Conservation (phyloP, 2,113 vertebrate genomes). For the Pipra filicauda region DNA sequence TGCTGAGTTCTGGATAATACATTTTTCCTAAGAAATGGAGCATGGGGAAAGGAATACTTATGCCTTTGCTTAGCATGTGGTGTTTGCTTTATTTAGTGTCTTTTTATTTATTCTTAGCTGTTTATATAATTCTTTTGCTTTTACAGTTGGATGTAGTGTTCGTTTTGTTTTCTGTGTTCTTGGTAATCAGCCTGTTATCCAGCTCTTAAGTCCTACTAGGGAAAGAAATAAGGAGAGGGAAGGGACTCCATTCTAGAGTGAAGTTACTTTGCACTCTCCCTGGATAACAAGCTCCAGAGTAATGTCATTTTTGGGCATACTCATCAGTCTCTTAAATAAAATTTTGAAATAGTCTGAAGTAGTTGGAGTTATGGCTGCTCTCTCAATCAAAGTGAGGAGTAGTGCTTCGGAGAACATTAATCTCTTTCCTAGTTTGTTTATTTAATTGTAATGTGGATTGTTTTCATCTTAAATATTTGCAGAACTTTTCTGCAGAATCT, state of each 20-base stretch:
- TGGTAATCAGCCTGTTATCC: neutral
- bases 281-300: neutral
- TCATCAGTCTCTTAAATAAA: neutral
- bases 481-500: neutral
- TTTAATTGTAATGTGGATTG: neutral
- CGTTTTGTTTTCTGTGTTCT: neutral
- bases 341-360: neutral
- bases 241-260: neutral
- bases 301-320: neutral
- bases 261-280: neutral
- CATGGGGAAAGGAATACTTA: neutral
- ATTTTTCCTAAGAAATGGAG: neutral
- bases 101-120: neutral
- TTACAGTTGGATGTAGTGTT: neutral
- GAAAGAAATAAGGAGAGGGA: neutral
- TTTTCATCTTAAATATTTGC: neutral
- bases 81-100: neutral
- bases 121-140: neutral
- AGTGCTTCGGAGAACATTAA: neutral
- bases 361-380: neutral
- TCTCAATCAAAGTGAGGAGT: neutral
- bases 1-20: neutral
- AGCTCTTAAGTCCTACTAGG: neutral
- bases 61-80: neutral
- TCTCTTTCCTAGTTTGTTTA: neutral